These are phyloP conservation scores for Anseranas semipalmata DNA, from an alignment of 2,113 vertebrate species.

Conservation along the genomic window DNA sequence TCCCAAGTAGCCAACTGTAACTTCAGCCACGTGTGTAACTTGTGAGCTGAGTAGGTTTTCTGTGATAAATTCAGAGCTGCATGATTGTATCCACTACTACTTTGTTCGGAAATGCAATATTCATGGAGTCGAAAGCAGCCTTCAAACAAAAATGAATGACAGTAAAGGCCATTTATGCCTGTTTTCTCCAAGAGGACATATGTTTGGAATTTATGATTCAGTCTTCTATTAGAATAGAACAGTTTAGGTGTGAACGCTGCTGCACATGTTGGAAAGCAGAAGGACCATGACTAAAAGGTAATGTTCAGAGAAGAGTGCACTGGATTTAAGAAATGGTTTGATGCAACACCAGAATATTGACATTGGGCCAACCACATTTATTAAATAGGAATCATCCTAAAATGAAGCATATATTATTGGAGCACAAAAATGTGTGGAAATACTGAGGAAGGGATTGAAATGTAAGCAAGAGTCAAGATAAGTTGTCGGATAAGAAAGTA, in stretches of 20 bases:
- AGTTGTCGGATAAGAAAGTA: not conserved
- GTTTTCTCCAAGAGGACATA: not conserved
- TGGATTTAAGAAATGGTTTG: not conserved
- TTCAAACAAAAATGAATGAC: not conserved
- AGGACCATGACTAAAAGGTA: rapidly evolving
- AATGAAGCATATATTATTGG: not conserved
- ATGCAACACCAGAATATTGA: not conserved
- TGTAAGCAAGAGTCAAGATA: not conserved
- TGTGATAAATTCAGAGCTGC: not conserved
- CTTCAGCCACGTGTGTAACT: not conserved
- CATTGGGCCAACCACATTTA: not conserved
- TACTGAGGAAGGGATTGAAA: not conserved
- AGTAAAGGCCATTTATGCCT: not conserved
- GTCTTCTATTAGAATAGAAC: not conserved
- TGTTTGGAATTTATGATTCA: not conserved
- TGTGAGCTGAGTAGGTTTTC: not conserved
- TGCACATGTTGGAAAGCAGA: not conserved
- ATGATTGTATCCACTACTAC: not conserved
- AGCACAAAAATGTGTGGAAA: not conserved
- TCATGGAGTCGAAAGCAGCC: not conserved
- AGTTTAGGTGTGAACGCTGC: not conserved
- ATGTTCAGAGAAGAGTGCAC: not conserved
- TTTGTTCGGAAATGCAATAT: not conserved
- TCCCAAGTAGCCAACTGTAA: not conserved
- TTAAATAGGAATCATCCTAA: not conserved